A percentile compares a stretch with the other conserved stretches of the same genome.
Evolutionary conservation across 2,113 vertebrate genomes (phyloP).

Genomic region (Microtus ochrogaster): DNA sequence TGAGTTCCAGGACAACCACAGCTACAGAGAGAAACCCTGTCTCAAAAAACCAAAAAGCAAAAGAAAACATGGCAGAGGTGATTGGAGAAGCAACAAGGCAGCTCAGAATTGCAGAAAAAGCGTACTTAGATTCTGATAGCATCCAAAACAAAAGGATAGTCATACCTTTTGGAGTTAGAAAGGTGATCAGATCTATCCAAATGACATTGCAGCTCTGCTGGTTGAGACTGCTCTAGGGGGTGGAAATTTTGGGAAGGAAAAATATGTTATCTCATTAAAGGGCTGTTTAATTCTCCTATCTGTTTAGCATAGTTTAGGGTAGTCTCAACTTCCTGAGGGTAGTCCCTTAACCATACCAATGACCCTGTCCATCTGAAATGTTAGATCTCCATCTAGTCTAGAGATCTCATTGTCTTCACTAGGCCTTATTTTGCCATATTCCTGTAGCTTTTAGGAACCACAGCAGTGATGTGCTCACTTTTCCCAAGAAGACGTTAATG

Average conservation of each 20-base stretch:
- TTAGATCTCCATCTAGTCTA: not conserved
- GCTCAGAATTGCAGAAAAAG: not conserved
- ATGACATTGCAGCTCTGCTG: not conserved
- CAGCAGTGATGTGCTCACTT: not conserved
- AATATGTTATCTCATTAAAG: not conserved
- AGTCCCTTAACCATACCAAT: not conserved
- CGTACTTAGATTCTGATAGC: not conserved
- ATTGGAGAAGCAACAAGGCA: not conserved
- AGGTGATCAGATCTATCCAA: not conserved
- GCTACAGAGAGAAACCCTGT: not conserved
- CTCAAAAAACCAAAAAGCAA: not conserved
- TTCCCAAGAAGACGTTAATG: not conserved
- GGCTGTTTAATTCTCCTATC: not conserved
- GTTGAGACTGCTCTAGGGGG: not conserved
- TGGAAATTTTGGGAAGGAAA: not conserved
- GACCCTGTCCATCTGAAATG: not conserved
- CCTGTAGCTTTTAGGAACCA: constrained; percentile 23
- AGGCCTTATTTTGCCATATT: not conserved
- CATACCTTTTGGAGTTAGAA: not conserved
- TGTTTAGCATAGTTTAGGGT: not conserved
- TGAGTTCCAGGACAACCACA: not conserved
- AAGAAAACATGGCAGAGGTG: not conserved
- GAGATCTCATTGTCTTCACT: not conserved
- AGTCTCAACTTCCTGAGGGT: not conserved
- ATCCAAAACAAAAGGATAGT: not conserved